Conservation (phyloP, 1,140 invertebrate species). For the Drosophila athabasca region DNA sequence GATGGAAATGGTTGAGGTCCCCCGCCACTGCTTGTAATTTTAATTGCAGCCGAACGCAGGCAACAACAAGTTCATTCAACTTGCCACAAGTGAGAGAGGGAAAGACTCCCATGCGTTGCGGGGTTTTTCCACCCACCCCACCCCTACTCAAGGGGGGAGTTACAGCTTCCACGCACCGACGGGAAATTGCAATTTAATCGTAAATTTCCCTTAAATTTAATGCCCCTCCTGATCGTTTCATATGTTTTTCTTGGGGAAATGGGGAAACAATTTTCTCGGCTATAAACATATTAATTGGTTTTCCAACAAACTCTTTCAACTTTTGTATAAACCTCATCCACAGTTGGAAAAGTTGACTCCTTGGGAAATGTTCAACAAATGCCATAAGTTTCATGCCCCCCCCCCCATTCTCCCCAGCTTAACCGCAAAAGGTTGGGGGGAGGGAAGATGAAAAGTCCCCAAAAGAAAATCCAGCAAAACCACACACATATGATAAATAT, state of each 20-base stretch:
- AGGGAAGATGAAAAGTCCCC: constrained; percentile 1
- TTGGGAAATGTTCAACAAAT: constrained; percentile 26
- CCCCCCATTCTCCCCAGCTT: background rate
- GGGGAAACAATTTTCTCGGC: constrained; percentile 35
- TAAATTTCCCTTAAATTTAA: constrained; percentile 63
- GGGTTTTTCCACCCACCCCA: constrained; percentile 16
- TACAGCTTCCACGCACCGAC: constrained; percentile 27
- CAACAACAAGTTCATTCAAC: constrained; percentile 71
- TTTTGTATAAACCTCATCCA: too few relatives aligned
- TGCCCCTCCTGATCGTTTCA: constrained; percentile 20
- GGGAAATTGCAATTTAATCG: constrained; percentile 59
- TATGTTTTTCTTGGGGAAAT: constrained; percentile 33
- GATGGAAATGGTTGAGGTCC: constrained; percentile 10
- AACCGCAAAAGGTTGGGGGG: constrained; percentile 28
- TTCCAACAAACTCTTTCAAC: background rate
- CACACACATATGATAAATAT: constrained; percentile 75
- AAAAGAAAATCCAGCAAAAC: constrained; percentile 18
- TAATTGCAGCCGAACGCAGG: constrained; percentile 72
- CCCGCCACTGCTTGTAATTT: constrained; percentile 59
- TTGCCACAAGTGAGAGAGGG: constrained; percentile 28
- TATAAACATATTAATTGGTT: constrained; percentile 34
- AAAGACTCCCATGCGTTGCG: background rate
- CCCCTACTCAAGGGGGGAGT: constrained; percentile 28
- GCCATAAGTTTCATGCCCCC: constrained; percentile 5
- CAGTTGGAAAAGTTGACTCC: too few relatives aligned